These are phyloP conservation scores for Taxidea taxus DNA, from an alignment of 2,113 vertebrate species.

Conservation along the genomic window DNA sequence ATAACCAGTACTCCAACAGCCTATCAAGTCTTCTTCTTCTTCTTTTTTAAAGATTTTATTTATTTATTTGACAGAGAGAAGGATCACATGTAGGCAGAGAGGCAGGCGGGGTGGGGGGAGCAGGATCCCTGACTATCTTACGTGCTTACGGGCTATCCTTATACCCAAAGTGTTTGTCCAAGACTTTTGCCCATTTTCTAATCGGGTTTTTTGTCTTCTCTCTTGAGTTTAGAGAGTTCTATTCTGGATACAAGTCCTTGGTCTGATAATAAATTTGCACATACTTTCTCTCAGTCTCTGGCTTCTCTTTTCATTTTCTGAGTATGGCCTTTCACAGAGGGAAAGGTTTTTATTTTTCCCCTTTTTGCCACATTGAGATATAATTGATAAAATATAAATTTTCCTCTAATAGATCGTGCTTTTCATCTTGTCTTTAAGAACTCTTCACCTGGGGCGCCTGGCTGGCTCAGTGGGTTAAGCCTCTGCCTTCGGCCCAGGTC, in stretches of 20 bases:
- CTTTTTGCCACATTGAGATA: background rate
- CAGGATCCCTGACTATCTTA: background rate
- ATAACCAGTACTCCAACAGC: background rate
- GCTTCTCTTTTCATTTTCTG: background rate
- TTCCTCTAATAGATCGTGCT: background rate
- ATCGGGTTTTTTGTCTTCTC: background rate
- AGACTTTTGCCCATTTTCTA: conserved; percentile 12
- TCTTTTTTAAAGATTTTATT: no score
- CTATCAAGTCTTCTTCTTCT: background rate
- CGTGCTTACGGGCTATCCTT: background rate
- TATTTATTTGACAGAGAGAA: no score
- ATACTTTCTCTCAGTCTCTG: background rate
- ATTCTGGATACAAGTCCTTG: background rate
- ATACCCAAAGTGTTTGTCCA: background rate
- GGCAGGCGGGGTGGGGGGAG: no score
- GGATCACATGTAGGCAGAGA: no score
- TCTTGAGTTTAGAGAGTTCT: background rate
- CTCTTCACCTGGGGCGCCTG: background rate
- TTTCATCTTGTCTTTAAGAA: background rate
- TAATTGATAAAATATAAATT: background rate
- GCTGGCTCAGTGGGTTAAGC: no score
- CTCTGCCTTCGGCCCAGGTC: no score
- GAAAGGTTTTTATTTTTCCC: background rate
- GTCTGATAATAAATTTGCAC: background rate
- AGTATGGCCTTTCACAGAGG: background rate